These are phyloP conservation scores for Pristionchus maxplancki DNA, from an alignment of 2,888 invertebrate genomes.

Conservation along the genomic window DNA sequence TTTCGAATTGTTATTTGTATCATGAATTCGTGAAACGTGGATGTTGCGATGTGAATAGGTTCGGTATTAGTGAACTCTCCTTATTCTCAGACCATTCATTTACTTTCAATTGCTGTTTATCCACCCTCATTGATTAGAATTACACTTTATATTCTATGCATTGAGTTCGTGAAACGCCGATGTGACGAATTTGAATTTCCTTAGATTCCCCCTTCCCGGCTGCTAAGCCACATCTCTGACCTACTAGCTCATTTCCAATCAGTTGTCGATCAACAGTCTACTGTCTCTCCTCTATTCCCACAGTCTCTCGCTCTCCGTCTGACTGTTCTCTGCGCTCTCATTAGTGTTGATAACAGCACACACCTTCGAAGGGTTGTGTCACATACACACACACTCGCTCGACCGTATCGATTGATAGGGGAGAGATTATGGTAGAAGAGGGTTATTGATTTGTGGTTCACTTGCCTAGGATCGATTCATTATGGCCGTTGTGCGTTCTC, in stretches of 20 bases:
- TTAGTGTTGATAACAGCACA: constrained; percentile 29
- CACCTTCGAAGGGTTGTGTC: constrained; percentile 16
- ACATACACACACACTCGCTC: background rate
- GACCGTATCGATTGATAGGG: background rate
- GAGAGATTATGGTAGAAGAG: background rate
- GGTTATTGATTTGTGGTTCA: background rate
- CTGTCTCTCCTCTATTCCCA: background rate
- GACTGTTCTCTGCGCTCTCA: background rate
- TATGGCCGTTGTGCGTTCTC: background rate
- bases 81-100: too few relatives aligned
- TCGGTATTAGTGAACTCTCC: too few relatives aligned
- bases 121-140: too few relatives aligned
- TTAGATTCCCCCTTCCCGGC: too few relatives aligned
- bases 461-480: background rate
- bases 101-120: too few relatives aligned
- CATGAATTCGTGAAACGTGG: too few relatives aligned
- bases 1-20: too few relatives aligned
- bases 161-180: background rate
- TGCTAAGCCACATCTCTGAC: too few relatives aligned
- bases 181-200: too few relatives aligned
- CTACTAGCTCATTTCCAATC: background rate
- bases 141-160: too few relatives aligned
- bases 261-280: background rate
- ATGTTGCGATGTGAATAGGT: too few relatives aligned
- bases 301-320: background rate